Evolutionary conservation across 2,888 invertebrate genomes (phyloP).

Genomic region (Drosophila formosana): DNA sequence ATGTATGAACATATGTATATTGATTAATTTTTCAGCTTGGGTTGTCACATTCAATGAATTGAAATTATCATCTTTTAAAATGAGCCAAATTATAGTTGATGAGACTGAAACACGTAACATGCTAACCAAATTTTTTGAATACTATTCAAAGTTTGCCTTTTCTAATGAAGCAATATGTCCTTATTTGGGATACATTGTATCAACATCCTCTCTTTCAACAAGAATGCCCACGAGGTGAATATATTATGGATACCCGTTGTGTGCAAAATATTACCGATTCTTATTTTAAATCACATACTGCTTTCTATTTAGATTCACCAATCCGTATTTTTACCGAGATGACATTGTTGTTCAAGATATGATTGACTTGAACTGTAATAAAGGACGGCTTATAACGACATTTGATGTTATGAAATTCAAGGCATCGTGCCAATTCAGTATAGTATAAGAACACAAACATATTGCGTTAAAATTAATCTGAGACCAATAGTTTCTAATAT

Average conservation of each 20-base stretch:
- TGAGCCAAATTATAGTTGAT: not conserved
- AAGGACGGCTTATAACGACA: not conserved
- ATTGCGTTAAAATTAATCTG: not conserved
- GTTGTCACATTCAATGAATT: not conserved
- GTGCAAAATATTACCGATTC: too few species aligned
- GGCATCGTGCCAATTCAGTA: not conserved
- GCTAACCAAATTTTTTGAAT: not conserved
- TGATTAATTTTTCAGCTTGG: not conserved
- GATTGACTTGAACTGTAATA: not conserved
- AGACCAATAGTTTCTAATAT: not conserved
- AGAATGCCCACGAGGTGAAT: not conserved
- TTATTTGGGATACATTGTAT: not conserved
- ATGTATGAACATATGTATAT: too few species aligned
- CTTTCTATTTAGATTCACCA: not conserved
- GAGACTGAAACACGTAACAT: constrained; percentile 5
- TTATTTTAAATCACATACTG: not conserved
- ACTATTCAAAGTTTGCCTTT: constrained; percentile 3
- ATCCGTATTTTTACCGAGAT: not conserved
- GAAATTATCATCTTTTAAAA: not conserved
- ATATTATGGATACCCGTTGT: not conserved
- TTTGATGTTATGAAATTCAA: not conserved
- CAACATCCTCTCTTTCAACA: not conserved
- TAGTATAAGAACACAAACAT: not conserved
- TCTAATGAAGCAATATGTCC: not conserved
- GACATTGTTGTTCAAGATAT: constrained; percentile 1